These are phyloP conservation scores for Geococcyx californianus DNA, from an alignment of 2,113 vertebrate species.

Conservation along the genomic window DNA sequence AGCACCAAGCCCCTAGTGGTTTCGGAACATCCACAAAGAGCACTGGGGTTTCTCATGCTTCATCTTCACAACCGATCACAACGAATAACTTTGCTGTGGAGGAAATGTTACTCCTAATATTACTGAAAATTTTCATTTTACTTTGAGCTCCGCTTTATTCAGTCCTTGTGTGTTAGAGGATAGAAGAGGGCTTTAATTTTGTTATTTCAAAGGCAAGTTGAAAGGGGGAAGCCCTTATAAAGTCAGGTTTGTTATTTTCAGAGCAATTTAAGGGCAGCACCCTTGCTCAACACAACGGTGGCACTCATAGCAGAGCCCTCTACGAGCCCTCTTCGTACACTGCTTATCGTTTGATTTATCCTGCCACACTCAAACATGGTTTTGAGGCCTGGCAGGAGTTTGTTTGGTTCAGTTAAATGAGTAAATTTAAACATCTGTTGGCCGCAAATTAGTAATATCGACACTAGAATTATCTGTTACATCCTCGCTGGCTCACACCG, in stretches of 20 bases:
- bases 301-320: background rate
- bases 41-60: background rate
- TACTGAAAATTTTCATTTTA: background rate
- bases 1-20: background rate
- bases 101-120: background rate
- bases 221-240: background rate
- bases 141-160: background rate
- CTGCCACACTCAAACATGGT: background rate
- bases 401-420: background rate
- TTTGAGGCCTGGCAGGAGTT: background rate
- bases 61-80: background rate
- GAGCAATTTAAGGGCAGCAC: background rate
- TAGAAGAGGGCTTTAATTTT: background rate
- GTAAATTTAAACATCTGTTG: background rate
- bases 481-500: background rate
- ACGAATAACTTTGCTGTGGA: background rate
- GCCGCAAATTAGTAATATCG: background rate
- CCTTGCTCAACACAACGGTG: background rate
- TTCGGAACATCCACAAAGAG: background rate
- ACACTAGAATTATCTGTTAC: background rate
- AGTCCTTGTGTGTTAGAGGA: background rate
- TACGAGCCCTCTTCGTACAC: accelerated
- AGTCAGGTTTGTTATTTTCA: background rate
- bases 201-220: background rate
- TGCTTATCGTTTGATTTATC: background rate